These are phyloP conservation scores for Lepidochitona cinerea DNA, from an alignment of 2,888 invertebrate species.

Conservation along the genomic window DNA sequence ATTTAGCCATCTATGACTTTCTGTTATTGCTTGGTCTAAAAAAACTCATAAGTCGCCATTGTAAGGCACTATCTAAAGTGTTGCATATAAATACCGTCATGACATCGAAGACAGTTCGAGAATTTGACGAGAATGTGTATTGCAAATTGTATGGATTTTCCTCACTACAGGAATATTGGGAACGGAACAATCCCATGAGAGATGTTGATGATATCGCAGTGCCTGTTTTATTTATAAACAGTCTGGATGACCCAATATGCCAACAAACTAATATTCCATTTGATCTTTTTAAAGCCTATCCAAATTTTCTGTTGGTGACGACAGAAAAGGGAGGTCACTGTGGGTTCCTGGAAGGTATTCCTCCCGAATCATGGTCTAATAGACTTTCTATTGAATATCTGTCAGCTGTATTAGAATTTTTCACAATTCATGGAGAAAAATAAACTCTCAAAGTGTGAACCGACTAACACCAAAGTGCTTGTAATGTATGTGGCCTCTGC, in stretches of 20 bases:
- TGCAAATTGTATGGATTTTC: conserved; percentile 40
- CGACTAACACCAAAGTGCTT: too few relatives aligned
- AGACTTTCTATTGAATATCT: conserved; percentile 45
- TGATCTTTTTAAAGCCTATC: conserved; percentile 50
- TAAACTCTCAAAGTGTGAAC: too few relatives aligned
- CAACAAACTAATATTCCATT: conserved; percentile 28
- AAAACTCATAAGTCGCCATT: conserved; percentile 44
- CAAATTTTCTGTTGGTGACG: conserved; percentile 59
- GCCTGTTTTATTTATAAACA: conserved; percentile 41
- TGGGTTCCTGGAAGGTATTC: conserved; percentile 58
- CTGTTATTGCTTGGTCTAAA: conserved; percentile 38
- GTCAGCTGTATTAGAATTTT: conserved; percentile 36
- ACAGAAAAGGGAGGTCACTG: conserved; percentile 65
- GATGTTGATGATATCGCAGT: conserved; percentile 39
- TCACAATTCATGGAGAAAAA: conserved; percentile 3
- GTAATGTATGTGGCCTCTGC: too few relatives aligned
- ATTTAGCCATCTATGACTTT: conserved; percentile 42
- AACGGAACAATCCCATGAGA: conserved; percentile 43
- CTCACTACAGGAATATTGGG: conserved; percentile 38
- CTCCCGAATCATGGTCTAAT: conserved; percentile 48
- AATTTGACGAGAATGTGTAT: conserved; percentile 49
- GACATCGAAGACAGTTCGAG: conserved; percentile 34
- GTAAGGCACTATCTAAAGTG: conserved; percentile 38
- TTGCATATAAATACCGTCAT: conserved; percentile 44
- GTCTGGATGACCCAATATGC: conserved; percentile 44